Evolutionary conservation across 2,888 invertebrate genomes (phyloP).

Genomic region (Melinaea marsaeus): DNA sequence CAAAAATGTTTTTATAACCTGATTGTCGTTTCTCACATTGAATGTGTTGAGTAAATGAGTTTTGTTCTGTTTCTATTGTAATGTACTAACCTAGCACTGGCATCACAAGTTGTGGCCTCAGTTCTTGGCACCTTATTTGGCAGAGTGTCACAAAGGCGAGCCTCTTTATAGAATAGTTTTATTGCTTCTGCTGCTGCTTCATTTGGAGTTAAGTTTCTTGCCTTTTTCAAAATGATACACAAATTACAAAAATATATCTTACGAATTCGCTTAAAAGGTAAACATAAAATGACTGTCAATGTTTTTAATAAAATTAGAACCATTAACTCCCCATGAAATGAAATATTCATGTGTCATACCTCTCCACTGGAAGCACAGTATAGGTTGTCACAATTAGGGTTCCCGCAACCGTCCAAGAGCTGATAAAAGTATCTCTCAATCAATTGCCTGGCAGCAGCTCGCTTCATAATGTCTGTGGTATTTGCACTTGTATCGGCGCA

Average conservation of each 20-base stretch:
- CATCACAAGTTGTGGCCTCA: conserved; percentile 58
- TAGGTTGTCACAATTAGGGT: conserved; percentile 89
- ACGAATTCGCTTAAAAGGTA: too few species aligned
- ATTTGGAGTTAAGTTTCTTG: conserved; percentile 87
- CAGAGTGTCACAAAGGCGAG: conserved; percentile 87
- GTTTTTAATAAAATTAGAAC: conserved; percentile 10
- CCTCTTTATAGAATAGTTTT: conserved; percentile 90
- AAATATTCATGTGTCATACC: conserved; percentile 64
- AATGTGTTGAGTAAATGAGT: too few species aligned
- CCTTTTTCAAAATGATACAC: conserved; percentile 57
- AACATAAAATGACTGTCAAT: too few species aligned
- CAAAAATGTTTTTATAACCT: too few species aligned
- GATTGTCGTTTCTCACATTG: too few species aligned
- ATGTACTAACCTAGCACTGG: conserved; percentile 57
- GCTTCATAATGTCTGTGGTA: conserved; percentile 82
- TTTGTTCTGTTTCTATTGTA: background rate
- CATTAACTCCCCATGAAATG: background rate
- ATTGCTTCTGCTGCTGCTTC: conserved; percentile 94
- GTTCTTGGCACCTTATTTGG: conserved; percentile 85
- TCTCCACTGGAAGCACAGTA: conserved; percentile 94
- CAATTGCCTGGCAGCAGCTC: conserved; percentile 87
- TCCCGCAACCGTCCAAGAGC: conserved; percentile 94
- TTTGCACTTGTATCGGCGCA: conserved; percentile 50
- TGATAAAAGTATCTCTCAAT: conserved; percentile 96
- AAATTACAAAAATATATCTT: background rate